phyloP scores from a whole-genome alignment of 2,888 invertebrate species.

The Dichetophora obliterata region DNA sequence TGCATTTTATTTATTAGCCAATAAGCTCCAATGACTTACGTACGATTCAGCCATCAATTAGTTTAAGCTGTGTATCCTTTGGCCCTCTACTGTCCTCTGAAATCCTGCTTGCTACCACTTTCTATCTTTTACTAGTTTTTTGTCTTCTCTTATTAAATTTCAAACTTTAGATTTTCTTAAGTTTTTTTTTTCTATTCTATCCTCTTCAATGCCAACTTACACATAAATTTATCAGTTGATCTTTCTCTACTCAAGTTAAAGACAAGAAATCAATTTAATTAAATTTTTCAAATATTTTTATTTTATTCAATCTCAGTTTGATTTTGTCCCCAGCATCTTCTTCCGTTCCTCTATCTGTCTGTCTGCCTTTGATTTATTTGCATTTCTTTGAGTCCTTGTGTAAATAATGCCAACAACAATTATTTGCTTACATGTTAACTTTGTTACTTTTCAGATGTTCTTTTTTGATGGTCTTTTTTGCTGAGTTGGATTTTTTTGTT shows the following conservation, averaged over 20 bases:
- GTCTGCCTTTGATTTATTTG: slow-evolving; percentile 29
- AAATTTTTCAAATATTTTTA: slow-evolving; percentile 33
- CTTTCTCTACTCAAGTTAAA: slow-evolving; percentile 2
- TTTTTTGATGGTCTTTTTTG: no score
- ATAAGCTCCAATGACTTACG: slow-evolving; percentile 19
- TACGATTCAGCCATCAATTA: neutral
- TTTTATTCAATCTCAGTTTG: neutral
- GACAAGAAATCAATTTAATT: slow-evolving; percentile 32
- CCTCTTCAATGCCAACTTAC: neutral
- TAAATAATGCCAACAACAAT: slow-evolving; percentile 29
- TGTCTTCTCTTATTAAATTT: neutral
- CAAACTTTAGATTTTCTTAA: neutral
- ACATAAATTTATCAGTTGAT: slow-evolving; percentile 17
- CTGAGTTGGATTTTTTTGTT: neutral
- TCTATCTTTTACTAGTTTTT: neutral
- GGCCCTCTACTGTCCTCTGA: neutral
- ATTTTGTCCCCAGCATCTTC: neutral
- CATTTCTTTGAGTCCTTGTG: slow-evolving; percentile 23
- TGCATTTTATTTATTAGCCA: slow-evolving; percentile 23
- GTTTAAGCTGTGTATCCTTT: neutral
- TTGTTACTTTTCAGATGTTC: neutral
- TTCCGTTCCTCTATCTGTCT: neutral
- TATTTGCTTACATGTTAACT: slow-evolving; percentile 32
- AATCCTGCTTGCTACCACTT: neutral
- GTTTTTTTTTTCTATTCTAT: neutral